phyloP scores from a whole-genome alignment of 2,888 invertebrate species.

The Maniola hyperantus region DNA sequence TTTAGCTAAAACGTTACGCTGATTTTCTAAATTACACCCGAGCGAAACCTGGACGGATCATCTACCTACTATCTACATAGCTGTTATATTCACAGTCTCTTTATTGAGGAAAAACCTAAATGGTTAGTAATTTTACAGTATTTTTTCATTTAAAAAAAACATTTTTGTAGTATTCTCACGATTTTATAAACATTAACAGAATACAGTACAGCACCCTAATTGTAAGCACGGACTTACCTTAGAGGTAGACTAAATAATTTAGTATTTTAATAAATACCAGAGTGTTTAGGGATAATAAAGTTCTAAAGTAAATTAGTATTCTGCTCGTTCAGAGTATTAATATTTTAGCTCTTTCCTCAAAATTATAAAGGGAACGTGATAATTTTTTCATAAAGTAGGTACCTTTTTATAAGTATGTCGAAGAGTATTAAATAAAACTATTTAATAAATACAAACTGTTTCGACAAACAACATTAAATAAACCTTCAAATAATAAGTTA shows the following conservation, averaged over 20 bases:
- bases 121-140: too few relatives aligned
- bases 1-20: too few relatives aligned
- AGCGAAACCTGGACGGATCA: too few relatives aligned
- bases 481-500: too few relatives aligned
- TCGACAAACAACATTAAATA: too few relatives aligned
- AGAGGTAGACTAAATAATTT: background rate
- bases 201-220: background rate
- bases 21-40: too few relatives aligned
- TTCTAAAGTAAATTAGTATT: constrained; percentile 8
- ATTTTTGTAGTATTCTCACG: background rate
- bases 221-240: background rate
- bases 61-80: too few relatives aligned
- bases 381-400: constrained; percentile 8
- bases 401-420: constrained; percentile 12
- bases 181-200: constrained; percentile 1
- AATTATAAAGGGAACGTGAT: constrained; percentile 13
- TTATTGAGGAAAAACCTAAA: too few relatives aligned
- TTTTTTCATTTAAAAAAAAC: too few relatives aligned
- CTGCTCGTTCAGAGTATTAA: constrained; percentile 9
- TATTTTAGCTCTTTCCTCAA: background rate
- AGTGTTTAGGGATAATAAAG: constrained; percentile 3
- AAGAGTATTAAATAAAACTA: too few relatives aligned
- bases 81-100: too few relatives aligned
- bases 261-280: background rate
- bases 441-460: too few relatives aligned